phyloP scores from a whole-genome alignment of 2,888 invertebrate genomes.

The Lasioglossum zephyrum region DNA sequence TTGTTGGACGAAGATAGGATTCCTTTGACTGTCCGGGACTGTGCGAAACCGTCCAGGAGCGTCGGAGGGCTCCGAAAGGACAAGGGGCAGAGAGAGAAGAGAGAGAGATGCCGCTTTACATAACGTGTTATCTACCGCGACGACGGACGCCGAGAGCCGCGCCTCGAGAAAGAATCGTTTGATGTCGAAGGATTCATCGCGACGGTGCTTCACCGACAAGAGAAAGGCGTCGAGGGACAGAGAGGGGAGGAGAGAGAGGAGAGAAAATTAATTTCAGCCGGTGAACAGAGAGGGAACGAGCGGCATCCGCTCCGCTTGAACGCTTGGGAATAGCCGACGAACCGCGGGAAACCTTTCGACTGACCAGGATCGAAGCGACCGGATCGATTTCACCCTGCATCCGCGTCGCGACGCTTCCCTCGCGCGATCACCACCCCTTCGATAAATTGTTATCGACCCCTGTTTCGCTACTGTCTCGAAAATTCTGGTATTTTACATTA shows the following conservation, averaged over 20 bases:
- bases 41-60: slow-evolving; percentile 70
- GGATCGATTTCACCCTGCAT: slow-evolving; percentile 23
- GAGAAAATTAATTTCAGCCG: slow-evolving; percentile 72
- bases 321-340: slow-evolving; percentile 58
- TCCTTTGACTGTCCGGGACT: slow-evolving; percentile 77
- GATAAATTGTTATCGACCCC: neutral
- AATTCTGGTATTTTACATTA: neutral
- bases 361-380: slow-evolving; percentile 57
- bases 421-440: slow-evolving; percentile 1
- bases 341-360: slow-evolving; percentile 59
- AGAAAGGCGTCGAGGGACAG: slow-evolving; percentile 36
- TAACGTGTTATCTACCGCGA: slow-evolving; percentile 76
- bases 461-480: neutral
- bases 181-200: slow-evolving; percentile 71
- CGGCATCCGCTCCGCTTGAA: slow-evolving; percentile 62
- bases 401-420: slow-evolving; percentile 4
- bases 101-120: slow-evolving; percentile 73
- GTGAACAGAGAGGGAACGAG: slow-evolving; percentile 57
- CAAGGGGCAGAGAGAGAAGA: slow-evolving; percentile 36
- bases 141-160: slow-evolving; percentile 70
- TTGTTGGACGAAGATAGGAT: slow-evolving; percentile 79
- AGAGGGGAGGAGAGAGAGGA: slow-evolving; percentile 25
- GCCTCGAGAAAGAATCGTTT: slow-evolving; percentile 73
- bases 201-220: slow-evolving; percentile 53
- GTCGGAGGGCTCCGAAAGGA: slow-evolving; percentile 48